Conservation (phyloP, 2,888 invertebrate species). For the Heteromurus nitidus region DNA sequence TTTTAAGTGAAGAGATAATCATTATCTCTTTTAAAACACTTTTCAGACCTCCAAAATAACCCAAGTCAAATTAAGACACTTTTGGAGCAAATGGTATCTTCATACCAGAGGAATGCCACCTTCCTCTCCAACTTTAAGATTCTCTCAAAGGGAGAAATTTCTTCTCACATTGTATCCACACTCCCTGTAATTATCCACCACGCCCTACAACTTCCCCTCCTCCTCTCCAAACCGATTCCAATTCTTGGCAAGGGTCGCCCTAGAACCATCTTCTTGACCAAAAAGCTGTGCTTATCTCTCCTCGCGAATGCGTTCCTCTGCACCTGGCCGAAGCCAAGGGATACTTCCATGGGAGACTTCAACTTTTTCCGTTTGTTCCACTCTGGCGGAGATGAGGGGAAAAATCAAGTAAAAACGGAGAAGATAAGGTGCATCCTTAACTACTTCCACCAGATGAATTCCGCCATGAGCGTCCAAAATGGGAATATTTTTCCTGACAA, state of each 20-base stretch:
- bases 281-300: background rate
- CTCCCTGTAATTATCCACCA: background rate
- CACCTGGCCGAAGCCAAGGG: conserved; percentile 28
- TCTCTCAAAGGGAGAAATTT: background rate
- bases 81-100: background rate
- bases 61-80: background rate
- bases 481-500: too few relatives aligned
- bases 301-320: conserved; percentile 53
- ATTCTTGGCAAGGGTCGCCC: background rate
- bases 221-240: conserved; percentile 76
- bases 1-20: background rate
- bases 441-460: conserved; percentile 74
- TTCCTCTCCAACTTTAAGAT: background rate
- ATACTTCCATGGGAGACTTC: background rate
- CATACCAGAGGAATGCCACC: background rate
- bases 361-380: background rate
- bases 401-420: background rate
- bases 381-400: background rate
- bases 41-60: background rate
- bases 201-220: background rate
- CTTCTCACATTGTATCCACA: background rate
- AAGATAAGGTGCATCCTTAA: conserved; percentile 34
- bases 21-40: background rate
- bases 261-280: conserved; percentile 4
- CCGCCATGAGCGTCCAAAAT: background rate